Evolutionary conservation across 2,113 vertebrate species (phyloP).

Genomic region (Chauna torquata): DNA sequence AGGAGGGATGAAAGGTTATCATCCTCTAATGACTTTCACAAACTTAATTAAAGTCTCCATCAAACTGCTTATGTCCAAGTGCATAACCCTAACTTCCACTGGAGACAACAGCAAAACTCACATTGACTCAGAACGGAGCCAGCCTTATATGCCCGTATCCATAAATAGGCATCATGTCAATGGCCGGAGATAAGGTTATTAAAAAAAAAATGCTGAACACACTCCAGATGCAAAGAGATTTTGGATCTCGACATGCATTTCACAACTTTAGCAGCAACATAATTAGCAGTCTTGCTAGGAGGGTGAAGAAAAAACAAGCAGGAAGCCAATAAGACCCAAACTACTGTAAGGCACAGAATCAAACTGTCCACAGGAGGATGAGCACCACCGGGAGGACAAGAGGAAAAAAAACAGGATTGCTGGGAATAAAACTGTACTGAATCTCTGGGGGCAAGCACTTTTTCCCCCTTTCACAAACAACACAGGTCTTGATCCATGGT

Average conservation of each 20-base stretch:
- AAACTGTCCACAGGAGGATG: background rate
- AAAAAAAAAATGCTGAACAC: background rate
- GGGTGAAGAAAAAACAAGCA: background rate
- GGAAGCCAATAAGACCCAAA: background rate
- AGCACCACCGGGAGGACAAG: background rate
- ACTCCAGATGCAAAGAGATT: conserved; percentile 11
- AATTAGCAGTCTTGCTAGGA: background rate
- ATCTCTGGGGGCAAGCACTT: background rate
- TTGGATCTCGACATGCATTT: background rate
- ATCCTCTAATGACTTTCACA: conserved; percentile 36
- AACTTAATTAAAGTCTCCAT: conserved; percentile 52
- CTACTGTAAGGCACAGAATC: background rate
- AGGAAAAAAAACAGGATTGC: background rate
- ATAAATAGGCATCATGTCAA: background rate
- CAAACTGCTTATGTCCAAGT: conserved; percentile 20
- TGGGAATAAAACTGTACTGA: background rate
- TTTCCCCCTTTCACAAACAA: background rate
- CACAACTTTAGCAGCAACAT: background rate
- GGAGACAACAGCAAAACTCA: conserved; percentile 6
- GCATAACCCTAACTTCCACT: conserved; percentile 8
- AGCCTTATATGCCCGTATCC: background rate
- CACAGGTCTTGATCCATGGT: background rate
- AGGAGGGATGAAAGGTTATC: conserved; percentile 55
- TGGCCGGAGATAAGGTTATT: background rate
- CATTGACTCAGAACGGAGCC: background rate